Base-by-base conservation (phyloP, 2,113 vertebrate species). In the Malaclemys terrapin region DNA sequence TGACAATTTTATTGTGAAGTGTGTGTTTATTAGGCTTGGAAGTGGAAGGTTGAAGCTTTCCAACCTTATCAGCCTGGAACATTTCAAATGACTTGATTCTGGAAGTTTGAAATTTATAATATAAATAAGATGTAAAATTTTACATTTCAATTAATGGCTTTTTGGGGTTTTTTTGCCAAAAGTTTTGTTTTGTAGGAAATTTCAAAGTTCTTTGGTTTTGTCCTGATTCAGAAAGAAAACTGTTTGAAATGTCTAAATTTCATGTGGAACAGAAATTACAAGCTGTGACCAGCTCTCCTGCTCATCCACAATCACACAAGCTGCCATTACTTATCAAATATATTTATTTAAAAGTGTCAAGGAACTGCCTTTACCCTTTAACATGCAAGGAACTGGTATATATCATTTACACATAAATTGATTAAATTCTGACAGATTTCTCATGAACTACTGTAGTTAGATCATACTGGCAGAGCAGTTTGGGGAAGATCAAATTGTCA, bases 381-480 rank as follows among this genome's bases (percentile, higher is more conserved):
- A 22, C 72, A 42, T 94, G 16, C 0, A 14, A 85, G 8, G 52
- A 82, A 62, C 75, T 83, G 0, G 4, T 56, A 17, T 78, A 90
- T 86, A 38, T 54, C 20, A 80, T 80, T 87, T 54, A 27, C 4
- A 35, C 50, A 19, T 59, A 42, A 42, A 42, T 42, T 42, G 42
- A 42, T 42, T 42, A 42, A 42, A 42, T 42, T 42, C 42, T 42
- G 56, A 45, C 38, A 83, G 5, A 88, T 83, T 88, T 93, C 35
- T 90, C 13, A 52, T 75, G 25, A n/a, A 42, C 27, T 93, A 78
- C 22, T 0, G 0, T 47, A 7, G 45, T 24, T 84, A 50, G 19
- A 49, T 1, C 25, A 87, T 49, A 57, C 56, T 85, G 65, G 10
- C 56, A 88, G 49, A 92, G 25, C 84, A n/a, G 31, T 49, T 11